Conservation (phyloP, 2,797 vertebrate species). For the Vultur gryphus region DNA sequence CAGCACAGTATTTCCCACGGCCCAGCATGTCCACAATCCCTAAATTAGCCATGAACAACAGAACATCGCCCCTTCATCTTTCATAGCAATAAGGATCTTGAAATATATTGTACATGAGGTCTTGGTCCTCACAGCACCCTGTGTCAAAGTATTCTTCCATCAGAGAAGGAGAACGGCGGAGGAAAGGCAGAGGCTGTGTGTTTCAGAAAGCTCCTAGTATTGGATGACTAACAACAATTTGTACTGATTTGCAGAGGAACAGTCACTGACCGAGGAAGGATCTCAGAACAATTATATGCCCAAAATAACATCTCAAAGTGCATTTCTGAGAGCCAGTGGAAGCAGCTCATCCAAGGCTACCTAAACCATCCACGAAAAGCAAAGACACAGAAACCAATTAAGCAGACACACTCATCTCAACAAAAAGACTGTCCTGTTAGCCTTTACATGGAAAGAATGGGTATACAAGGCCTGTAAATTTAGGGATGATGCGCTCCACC, state of each 20-base stretch:
- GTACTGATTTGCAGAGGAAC: background rate
- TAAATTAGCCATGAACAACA: background rate
- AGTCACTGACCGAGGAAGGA: background rate
- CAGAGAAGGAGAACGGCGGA: background rate
- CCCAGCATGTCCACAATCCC: background rate
- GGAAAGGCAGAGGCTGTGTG: background rate
- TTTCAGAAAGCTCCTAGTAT: background rate
- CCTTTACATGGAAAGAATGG: background rate
- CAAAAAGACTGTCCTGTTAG: background rate
- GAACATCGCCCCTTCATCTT: background rate
- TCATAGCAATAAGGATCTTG: background rate
- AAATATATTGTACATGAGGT: background rate
- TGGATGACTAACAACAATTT: background rate
- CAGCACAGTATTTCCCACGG: background rate
- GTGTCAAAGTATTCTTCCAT: background rate
- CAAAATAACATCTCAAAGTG: background rate
- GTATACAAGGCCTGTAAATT: background rate
- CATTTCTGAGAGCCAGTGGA: background rate
- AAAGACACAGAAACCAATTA: background rate
- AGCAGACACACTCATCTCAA: background rate
- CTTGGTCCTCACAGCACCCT: background rate
- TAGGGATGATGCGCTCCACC: background rate
- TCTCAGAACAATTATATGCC: background rate
- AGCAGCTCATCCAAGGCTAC: background rate
- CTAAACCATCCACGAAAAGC: background rate